Conservation (phyloP, 2,888 invertebrate genomes). For the Laspeyria flexula region DNA sequence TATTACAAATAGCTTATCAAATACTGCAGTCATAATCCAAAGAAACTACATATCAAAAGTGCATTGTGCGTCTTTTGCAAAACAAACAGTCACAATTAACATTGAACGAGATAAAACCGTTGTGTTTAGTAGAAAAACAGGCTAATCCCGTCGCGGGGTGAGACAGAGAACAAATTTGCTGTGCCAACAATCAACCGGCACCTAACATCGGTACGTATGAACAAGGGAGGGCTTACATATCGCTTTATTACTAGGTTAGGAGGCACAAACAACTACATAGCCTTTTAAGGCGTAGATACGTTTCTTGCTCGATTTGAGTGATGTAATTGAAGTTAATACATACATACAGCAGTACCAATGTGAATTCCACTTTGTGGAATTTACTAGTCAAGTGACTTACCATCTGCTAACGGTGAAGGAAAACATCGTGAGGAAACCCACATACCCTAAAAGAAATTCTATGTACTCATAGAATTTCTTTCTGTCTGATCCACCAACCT, state of each 20-base stretch:
- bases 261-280: no score
- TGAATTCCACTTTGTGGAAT: no score
- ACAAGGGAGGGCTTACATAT: slow-evolving; percentile 52
- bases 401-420: no score
- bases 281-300: no score
- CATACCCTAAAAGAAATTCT: no score
- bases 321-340: no score
- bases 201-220: slow-evolving; percentile 71
- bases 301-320: no score
- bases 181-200: slow-evolving; percentile 77
- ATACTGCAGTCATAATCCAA: background rate
- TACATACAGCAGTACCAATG: no score
- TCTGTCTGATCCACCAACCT: no score
- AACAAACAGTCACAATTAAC: slow-evolving; percentile 67
- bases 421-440: no score
- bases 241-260: background rate
- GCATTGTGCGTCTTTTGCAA: slow-evolving; percentile 55
- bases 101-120: slow-evolving; percentile 73
- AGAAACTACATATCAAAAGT: slow-evolving; percentile 20
- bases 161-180: slow-evolving; percentile 82
- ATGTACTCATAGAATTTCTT: no score
- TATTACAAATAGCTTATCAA: slow-evolving; percentile 7
- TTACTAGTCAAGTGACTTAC: no score
- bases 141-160: slow-evolving; percentile 75
- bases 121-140: slow-evolving; percentile 80